Conservation (phyloP, 2,888 invertebrate species). For the Spatulosminthurus flaviceps region DNA sequence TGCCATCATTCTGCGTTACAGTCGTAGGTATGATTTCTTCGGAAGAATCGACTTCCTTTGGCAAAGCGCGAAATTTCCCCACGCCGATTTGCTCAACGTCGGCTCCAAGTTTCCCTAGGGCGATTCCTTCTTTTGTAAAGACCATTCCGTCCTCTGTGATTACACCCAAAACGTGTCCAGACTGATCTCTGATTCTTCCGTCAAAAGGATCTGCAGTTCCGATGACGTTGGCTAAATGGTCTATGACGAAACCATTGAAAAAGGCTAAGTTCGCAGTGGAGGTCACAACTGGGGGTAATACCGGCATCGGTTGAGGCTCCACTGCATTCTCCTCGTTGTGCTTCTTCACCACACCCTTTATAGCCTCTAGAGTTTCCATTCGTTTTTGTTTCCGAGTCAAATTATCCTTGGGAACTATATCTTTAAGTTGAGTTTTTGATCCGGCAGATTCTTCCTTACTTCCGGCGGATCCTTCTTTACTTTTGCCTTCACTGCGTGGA, state of each 20-base stretch:
- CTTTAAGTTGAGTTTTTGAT: not conserved
- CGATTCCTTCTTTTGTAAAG: not conserved
- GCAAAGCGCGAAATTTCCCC: slow-evolving; percentile 29
- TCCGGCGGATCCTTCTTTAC: not conserved
- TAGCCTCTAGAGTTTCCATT: slow-evolving; percentile 4
- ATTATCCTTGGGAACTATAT: slow-evolving; percentile 1
- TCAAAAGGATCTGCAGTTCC: slow-evolving; percentile 27
- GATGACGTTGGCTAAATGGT: slow-evolving; percentile 14
- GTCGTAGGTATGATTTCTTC: not conserved
- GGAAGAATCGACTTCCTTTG: not conserved
- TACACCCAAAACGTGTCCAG: not conserved
- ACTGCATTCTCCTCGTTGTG: too few species aligned
- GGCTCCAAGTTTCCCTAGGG: slow-evolving; percentile 16
- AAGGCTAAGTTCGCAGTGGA: slow-evolving; percentile 24
- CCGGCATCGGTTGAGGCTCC: too few species aligned
- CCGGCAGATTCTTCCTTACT: not conserved
- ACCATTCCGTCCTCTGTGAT: slow-evolving; percentile 15
- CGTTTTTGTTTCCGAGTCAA: slow-evolving; percentile 11
- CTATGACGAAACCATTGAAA: slow-evolving; percentile 38
- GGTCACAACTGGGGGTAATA: not conserved
- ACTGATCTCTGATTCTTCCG: slow-evolving; percentile 5
- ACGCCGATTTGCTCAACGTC: slow-evolving; percentile 30
- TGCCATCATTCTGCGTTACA: not conserved
- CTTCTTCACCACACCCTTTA: not conserved
- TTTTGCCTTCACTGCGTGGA: too few species aligned